phyloP scores from a whole-genome alignment of 92 coral and sea anemone species.

The Desmophyllum pertusum region DNA sequence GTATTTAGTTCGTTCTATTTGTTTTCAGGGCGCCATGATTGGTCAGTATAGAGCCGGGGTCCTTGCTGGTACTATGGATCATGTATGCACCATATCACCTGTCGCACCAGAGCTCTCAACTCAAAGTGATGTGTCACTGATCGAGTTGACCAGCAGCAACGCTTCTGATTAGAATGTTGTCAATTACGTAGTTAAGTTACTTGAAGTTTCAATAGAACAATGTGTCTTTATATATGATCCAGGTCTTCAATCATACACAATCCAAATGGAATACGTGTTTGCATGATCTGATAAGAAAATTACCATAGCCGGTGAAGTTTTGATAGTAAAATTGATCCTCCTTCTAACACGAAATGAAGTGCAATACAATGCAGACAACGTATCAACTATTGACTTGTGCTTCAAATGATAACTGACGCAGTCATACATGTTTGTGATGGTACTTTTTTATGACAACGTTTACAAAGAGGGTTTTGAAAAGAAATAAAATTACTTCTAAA shows the following conservation, averaged over 20 bases:
- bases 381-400: too few species aligned
- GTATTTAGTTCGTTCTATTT: not conserved
- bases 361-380: too few species aligned
- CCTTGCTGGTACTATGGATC: not conserved
- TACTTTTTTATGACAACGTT: not conserved
- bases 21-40: conserved; percentile 12
- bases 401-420: too few species aligned
- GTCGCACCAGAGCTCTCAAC: conserved; percentile 7
- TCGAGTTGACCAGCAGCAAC: conserved; percentile 18
- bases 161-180: not conserved
- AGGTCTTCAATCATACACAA: not conserved
- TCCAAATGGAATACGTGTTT: not conserved
- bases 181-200: not conserved
- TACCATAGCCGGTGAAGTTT: too few species aligned
- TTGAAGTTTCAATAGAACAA: not conserved
- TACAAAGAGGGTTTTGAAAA: not conserved
- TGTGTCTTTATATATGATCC: not conserved
- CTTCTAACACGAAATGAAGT: too few species aligned
- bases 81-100: not conserved
- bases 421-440: not conserved
- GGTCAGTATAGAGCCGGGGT: not conserved
- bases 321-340: too few species aligned
- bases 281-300: too few species aligned
- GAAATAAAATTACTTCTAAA: not conserved
- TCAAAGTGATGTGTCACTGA: conserved; percentile 36